These are phyloP conservation scores for Ictalurus punctatus DNA, from an alignment of 2,113 vertebrate species.

Conservation along the genomic window DNA sequence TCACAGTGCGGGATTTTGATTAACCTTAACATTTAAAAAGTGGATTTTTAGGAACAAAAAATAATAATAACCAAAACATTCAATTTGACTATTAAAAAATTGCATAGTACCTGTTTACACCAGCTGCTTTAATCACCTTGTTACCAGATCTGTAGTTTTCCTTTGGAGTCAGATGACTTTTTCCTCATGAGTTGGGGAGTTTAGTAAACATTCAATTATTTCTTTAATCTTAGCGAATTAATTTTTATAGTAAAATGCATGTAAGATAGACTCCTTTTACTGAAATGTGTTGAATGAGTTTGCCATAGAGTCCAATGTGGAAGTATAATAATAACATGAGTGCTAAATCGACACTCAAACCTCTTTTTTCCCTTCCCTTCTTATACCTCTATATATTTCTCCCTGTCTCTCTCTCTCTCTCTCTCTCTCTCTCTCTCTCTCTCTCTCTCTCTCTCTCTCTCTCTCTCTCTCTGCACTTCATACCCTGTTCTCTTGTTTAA, in stretches of 20 bases:
- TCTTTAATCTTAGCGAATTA: too few species aligned
- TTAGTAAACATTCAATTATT: too few species aligned
- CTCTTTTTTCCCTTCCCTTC: constrained; percentile 4
- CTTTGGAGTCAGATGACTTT: too few species aligned
- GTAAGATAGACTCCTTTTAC: background rate
- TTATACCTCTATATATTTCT: constrained; percentile 5
- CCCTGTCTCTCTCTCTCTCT: background rate
- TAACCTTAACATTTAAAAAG: too few species aligned
- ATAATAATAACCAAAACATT: too few species aligned
- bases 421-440: background rate
- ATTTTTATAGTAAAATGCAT: background rate
- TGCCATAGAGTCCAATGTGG: background rate
- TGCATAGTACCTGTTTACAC: too few species aligned
- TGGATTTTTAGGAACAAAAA: too few species aligned
- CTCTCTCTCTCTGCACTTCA: background rate
- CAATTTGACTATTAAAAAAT: too few species aligned
- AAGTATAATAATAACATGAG: background rate
- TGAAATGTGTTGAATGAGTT: background rate
- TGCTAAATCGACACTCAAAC: background rate
- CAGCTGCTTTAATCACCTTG: too few species aligned
- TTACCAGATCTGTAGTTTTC: too few species aligned
- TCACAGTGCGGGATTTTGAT: too few species aligned
- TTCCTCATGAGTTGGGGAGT: too few species aligned
- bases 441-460: constrained; percentile 5
- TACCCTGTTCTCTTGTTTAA: constrained; percentile 83